A percentile compares a stretch with the other conserved stretches of the same genome.
These are phyloP conservation scores for Sebastes itinus DNA, from an alignment of 2,797 vertebrate genomes.

Conservation along the genomic window DNA sequence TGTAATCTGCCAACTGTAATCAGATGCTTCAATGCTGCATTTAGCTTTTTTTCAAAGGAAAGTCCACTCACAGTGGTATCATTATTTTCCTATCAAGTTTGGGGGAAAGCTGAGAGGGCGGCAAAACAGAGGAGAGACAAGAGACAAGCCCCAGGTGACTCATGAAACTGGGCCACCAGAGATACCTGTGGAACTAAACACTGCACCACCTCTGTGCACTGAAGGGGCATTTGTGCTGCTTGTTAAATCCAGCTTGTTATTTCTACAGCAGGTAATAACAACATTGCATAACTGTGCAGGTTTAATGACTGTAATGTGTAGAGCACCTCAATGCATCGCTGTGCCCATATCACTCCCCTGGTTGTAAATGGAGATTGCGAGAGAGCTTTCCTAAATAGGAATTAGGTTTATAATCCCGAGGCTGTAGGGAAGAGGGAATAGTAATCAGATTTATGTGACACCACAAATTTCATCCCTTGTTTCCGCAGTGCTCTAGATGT, in stretches of 20 bases:
- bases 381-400: constrained; percentile 53
- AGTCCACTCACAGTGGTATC: constrained; percentile 16
- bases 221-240: constrained; percentile 10
- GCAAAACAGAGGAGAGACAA: constrained; percentile 3
- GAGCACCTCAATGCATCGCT: constrained; percentile 16
- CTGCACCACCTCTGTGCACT: constrained; percentile 23
- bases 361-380: constrained; percentile 46
- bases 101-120: constrained; percentile 56
- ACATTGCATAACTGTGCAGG: constrained; percentile 20
- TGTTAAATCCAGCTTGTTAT: constrained; percentile 18
- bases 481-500: constrained; percentile 10
- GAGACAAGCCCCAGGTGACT: constrained; percentile 23
- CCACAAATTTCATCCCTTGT: constrained; percentile 48
- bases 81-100: constrained; percentile 29
- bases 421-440: constrained; percentile 57
- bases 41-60: background rate
- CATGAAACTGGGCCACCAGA: constrained; percentile 45
- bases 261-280: constrained; percentile 26
- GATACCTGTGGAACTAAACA: constrained; percentile 44
- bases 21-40: constrained; percentile 37
- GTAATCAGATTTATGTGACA: constrained; percentile 71
- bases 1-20: constrained; percentile 47
- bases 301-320: constrained; percentile 15
- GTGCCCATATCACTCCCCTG: constrained; percentile 19
- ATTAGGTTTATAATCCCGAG: constrained; percentile 75